Conservation (phyloP, 2,113 vertebrate species). For the Centrocercus urophasianus region DNA sequence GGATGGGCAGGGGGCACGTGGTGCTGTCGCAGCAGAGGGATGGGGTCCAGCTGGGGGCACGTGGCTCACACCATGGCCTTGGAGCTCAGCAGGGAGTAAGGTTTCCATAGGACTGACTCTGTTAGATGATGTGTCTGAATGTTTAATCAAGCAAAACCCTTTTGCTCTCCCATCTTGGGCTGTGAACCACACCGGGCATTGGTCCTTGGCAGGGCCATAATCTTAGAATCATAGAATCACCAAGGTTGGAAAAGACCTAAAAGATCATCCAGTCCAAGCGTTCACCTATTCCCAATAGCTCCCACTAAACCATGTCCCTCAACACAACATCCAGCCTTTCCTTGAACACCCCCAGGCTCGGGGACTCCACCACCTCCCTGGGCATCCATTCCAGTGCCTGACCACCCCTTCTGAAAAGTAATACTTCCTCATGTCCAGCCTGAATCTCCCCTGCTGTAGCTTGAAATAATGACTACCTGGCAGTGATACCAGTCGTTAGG, state of each 20-base stretch:
- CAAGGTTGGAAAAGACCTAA: too few species aligned
- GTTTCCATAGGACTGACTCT: fast-evolving
- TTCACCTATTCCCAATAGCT: too few species aligned
- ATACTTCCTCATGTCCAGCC: too few species aligned
- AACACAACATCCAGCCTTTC: too few species aligned
- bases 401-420: too few species aligned
- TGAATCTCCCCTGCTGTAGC: too few species aligned
- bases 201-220: not conserved
- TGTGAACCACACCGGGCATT: not conserved
- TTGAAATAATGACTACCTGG: not conserved
- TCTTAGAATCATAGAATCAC: too few species aligned
- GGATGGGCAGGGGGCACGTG: fast-evolving
- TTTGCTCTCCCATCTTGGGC: not conserved
- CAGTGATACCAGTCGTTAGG: not conserved
- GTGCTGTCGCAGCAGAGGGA: not conserved
- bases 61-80: not conserved
- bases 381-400: too few species aligned
- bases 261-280: too few species aligned
- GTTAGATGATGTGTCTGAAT: fast-evolving
- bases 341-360: too few species aligned
- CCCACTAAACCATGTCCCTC: too few species aligned
- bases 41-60: not conserved
- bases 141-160: not conserved
- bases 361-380: too few species aligned
- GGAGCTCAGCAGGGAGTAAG: not conserved